Evolutionary conservation across 2,113 vertebrate genomes (phyloP).

Genomic region (Phylloscopus trochilus): DNA sequence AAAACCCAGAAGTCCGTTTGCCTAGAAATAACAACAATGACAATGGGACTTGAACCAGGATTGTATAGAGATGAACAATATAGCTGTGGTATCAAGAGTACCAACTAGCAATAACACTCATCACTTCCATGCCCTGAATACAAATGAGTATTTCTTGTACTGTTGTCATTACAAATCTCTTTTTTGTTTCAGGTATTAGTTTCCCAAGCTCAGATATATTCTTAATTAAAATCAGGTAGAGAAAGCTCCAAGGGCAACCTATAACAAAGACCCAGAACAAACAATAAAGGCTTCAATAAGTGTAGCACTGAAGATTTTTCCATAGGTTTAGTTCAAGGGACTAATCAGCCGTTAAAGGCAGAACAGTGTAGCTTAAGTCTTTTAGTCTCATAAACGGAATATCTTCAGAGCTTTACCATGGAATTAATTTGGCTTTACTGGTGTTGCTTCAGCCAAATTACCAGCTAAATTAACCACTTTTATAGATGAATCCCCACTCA

Average conservation of each 20-base stretch:
- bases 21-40: not conserved
- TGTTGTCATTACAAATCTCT: not conserved
- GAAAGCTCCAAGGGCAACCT: not conserved
- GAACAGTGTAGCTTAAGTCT: not conserved
- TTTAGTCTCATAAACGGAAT: not conserved
- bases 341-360: not conserved
- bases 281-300: not conserved
- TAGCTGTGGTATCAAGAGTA: not conserved
- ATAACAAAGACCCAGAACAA: not conserved
- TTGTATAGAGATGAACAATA: not conserved
- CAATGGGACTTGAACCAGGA: not conserved
- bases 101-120: not conserved
- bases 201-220: conserved; percentile 1
- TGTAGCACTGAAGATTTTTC: not conserved
- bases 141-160: not conserved
- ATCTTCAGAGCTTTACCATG: not conserved
- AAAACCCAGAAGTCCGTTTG: not conserved
- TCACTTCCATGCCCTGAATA: not conserved
- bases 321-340: not conserved
- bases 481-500: not conserved
- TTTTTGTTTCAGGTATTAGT: conserved; percentile 15
- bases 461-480: not conserved
- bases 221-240: conserved; percentile 32
- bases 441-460: not conserved
- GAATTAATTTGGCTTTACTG: not conserved